Evolutionary conservation across 2,797 vertebrate species (phyloP).

Genomic region (Distichodus sexfasciatus): DNA sequence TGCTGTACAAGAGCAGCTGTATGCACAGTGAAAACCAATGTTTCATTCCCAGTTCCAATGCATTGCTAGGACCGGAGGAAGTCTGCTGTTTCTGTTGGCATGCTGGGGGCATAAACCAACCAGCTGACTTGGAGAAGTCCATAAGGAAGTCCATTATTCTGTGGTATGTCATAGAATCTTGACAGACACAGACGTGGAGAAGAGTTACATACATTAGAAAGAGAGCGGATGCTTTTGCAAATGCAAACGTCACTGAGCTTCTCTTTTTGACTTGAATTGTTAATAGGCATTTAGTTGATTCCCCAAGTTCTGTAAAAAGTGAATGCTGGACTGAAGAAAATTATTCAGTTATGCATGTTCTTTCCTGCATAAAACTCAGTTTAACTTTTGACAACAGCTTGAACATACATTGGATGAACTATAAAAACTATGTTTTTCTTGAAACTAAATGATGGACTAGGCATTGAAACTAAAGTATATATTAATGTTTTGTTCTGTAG

Average conservation of each 20-base stretch:
- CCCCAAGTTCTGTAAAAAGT: background rate
- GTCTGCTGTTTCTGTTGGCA: conserved; percentile 29
- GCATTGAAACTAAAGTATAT: too few relatives aligned
- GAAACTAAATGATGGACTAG: too few relatives aligned
- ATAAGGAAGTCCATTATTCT: conserved; percentile 33
- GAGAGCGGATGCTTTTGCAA: background rate
- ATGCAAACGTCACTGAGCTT: background rate
- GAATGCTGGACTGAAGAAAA: background rate
- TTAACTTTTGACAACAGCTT: too few relatives aligned
- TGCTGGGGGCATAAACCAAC: conserved; percentile 8
- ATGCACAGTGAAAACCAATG: conserved; percentile 34
- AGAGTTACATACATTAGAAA: conserved; percentile 7
- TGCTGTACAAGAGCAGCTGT: conserved; percentile 17
- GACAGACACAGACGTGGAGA: conserved; percentile 1
- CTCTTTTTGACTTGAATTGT: background rate
- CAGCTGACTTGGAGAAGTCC: background rate
- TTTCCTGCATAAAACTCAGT: background rate
- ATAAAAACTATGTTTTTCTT: too few relatives aligned
- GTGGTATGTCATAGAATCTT: background rate
- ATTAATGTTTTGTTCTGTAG: too few relatives aligned
- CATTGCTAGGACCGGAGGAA: conserved; percentile 8
- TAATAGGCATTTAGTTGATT: background rate
- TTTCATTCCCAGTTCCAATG: conserved; percentile 28
- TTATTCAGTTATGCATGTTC: background rate
- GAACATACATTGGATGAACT: too few relatives aligned